A percentile compares a stretch with the other conserved stretches of the same genome.
These are phyloP conservation scores for Teleiodes luculella DNA, from an alignment of 2,888 invertebrate genomes.

Conservation along the genomic window DNA sequence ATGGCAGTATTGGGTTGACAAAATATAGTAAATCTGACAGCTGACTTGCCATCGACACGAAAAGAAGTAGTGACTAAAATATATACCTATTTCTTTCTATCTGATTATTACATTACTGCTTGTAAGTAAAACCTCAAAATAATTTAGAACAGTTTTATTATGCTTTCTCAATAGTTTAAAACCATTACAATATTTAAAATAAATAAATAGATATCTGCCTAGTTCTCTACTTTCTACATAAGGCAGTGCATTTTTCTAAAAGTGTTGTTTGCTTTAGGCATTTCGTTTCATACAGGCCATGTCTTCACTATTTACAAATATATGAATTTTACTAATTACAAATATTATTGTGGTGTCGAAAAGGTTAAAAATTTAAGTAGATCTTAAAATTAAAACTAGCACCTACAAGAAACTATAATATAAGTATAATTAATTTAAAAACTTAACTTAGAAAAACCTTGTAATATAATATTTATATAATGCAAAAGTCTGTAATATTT, in stretches of 20 bases:
- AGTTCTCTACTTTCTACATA: slow-evolving; percentile 12
- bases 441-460: slow-evolving; percentile 16
- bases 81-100: too few relatives aligned
- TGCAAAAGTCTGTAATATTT: slow-evolving; percentile 36
- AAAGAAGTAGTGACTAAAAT: too few relatives aligned
- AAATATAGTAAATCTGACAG: too few relatives aligned
- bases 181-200: slow-evolving; percentile 26
- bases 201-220: slow-evolving; percentile 31
- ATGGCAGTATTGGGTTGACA: neutral
- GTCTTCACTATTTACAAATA: slow-evolving; percentile 2
- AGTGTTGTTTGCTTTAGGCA: neutral
- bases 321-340: too few relatives aligned
- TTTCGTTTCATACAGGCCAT: neutral
- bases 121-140: slow-evolving; percentile 17
- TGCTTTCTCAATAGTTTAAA: slow-evolving; percentile 40
- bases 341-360: neutral
- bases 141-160: slow-evolving; percentile 48
- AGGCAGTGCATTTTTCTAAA: slow-evolving; percentile 14
- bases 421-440: slow-evolving; percentile 18
- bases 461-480: slow-evolving; percentile 15
- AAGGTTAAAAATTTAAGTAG: slow-evolving; percentile 9
- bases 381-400: slow-evolving; percentile 13
- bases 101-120: too few relatives aligned
- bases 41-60: too few relatives aligned
- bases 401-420: slow-evolving; percentile 20